Percentiles rank a stretch among this genome's conserved stretches.
Conservation (phyloP, 2,888 invertebrate species). For the Trissoscelio sp. region DNA sequence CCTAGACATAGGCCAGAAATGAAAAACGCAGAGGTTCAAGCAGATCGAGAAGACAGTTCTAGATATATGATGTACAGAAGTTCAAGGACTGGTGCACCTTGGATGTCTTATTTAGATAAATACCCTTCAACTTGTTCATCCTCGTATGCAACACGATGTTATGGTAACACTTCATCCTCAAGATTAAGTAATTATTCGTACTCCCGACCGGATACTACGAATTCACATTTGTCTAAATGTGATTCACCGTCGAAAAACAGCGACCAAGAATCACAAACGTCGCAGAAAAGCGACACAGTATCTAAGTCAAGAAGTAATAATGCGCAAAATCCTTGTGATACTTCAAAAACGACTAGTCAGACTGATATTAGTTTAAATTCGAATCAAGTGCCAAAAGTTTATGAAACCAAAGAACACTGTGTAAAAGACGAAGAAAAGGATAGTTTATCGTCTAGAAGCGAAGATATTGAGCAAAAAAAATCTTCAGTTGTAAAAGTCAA, state of each 20-base stretch:
- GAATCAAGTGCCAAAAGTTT: conserved; percentile 57
- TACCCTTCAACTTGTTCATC: conserved; percentile 74
- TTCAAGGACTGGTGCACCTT: conserved; percentile 86
- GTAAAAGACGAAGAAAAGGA: conserved; percentile 58
- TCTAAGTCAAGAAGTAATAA: conserved; percentile 59
- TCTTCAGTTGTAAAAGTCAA: conserved; percentile 72
- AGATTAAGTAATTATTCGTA: conserved; percentile 78
- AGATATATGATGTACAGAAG: conserved; percentile 86
- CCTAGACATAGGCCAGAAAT: conserved; percentile 85
- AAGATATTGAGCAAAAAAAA: conserved; percentile 71
- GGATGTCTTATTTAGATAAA: conserved; percentile 86
- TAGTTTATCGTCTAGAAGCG: conserved; percentile 66
- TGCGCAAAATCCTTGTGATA: conserved; percentile 45
- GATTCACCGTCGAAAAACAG: conserved; percentile 67
- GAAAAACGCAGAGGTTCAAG: conserved; percentile 90
- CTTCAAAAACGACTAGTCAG: conserved; percentile 39
- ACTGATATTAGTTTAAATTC: conserved; percentile 38
- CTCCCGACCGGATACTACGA: conserved; percentile 69
- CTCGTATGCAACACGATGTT: conserved; percentile 70
- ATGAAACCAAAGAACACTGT: conserved; percentile 60
- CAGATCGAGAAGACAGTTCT: conserved; percentile 89
- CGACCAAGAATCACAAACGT: conserved; percentile 41
- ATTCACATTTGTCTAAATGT: conserved; percentile 66
- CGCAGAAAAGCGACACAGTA: conserved; percentile 60
- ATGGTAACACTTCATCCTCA: conserved; percentile 69